phyloP scores from a whole-genome alignment of 92 coral and sea anemone species.

The Metridium senile region DNA sequence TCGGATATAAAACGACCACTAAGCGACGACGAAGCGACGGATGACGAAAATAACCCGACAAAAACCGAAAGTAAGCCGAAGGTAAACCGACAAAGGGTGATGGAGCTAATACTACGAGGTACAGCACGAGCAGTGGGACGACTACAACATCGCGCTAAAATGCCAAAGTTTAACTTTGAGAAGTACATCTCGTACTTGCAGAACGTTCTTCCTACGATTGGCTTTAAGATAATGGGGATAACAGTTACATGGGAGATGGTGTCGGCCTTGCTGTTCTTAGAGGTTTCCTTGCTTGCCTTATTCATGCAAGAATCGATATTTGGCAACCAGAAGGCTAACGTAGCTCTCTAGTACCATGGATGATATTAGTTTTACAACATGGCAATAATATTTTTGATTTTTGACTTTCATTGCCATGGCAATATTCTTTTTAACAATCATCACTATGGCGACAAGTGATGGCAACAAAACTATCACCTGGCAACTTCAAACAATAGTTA shows the following conservation, averaged over 20 bases:
- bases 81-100: constrained; percentile 56
- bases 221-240: constrained; percentile 82
- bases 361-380: background rate
- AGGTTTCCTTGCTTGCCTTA: constrained; percentile 77
- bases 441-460: background rate
- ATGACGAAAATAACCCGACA: constrained; percentile 41
- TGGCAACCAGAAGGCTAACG: constrained; percentile 79
- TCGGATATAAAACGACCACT: background rate
- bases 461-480: background rate
- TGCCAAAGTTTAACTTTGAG: constrained; percentile 91
- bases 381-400: background rate
- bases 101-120: constrained; percentile 76
- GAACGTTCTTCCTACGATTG: constrained; percentile 77
- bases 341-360: constrained; percentile 36
- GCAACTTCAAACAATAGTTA: background rate
- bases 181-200: constrained; percentile 88
- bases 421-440: background rate
- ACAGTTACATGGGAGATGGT: constrained; percentile 91
- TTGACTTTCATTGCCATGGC: background rate
- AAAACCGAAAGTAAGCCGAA: constrained; percentile 35
- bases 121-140: constrained; percentile 89
- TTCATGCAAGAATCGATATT: constrained; percentile 94
- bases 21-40: constrained; percentile 53
- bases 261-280: constrained; percentile 73
- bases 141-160: constrained; percentile 65